Base-by-base conservation (phyloP, 2,113 vertebrate genomes). In the Cairina moschata region DNA sequence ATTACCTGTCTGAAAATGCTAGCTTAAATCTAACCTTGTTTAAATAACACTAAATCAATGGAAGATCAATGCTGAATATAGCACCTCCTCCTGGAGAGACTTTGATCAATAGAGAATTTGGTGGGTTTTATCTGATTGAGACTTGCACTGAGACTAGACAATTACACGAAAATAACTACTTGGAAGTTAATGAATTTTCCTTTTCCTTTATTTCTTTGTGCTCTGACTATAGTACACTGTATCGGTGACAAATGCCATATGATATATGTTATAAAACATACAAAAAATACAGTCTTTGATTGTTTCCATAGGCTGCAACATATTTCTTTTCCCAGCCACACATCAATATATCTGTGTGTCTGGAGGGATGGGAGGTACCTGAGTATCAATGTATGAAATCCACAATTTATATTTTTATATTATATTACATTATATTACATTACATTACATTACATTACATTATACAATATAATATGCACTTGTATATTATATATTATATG, bases 11-110 rank as follows among this genome's bases (percentile, higher is more conserved):
- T 93, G 72, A 96, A 93, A 90, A 95, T 76, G 87, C 42, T 93
- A 67, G 36, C 58, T 96, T 95, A 94, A 71, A 84, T 81, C 68
- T 91, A 89, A 80, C n/a, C 88, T 88, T 94, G 85, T 96, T 88
- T 95, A 96, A 96, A 96, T 93, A 94, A 66, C 65, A 79, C 63
- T 85, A 88, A 96, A 94, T 97, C 95, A 96, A 96, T 97, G 56
- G 23, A 36, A 63, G 73, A 97, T 97, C 96, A 91, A 96, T 97
- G 88, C 21, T 75, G 94, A 94, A 97, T 96, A 96, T 88, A 96
- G 83, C 74, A 88, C 20, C 79, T 73, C 56, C 67, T 88, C 77
- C 86, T 86, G 81, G 73, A 76, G 29, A 91, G 68, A 83, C 55
- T 75, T 84, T 91, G 96, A 97, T 98, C 95, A 96, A 93, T 97